Evolutionary conservation across 2,888 invertebrate species (phyloP).

Genomic region (Macrosoma leucophasiata): DNA sequence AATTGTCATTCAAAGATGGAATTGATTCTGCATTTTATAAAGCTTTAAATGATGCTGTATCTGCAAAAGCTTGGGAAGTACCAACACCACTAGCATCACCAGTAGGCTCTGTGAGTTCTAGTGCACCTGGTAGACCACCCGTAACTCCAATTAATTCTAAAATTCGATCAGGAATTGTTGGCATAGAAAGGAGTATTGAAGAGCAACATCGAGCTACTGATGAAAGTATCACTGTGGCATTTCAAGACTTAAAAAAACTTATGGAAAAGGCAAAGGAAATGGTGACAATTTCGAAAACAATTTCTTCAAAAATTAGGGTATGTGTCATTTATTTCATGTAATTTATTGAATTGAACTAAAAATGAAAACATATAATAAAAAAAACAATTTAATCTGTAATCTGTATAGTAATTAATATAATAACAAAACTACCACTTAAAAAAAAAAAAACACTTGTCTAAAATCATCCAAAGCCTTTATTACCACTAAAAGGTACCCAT

Average conservation of each 20-base stretch:
- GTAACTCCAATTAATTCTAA: slow-evolving; percentile 73
- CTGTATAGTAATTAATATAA: too few relatives aligned
- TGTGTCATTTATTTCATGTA: slow-evolving; percentile 27
- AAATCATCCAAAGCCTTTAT: too few relatives aligned
- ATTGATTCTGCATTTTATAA: slow-evolving; percentile 79
- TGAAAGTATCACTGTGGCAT: slow-evolving; percentile 93
- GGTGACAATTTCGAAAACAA: slow-evolving; percentile 93
- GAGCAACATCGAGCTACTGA: slow-evolving; percentile 94
- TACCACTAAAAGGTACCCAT: too few relatives aligned
- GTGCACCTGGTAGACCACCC: slow-evolving; percentile 36
- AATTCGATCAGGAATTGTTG: slow-evolving; percentile 92
- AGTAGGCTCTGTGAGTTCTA: slow-evolving; percentile 31
- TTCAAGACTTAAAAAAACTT: slow-evolving; percentile 94
- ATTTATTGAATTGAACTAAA: too few relatives aligned
- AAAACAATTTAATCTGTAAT: too few relatives aligned
- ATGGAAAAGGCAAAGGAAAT: slow-evolving; percentile 99
- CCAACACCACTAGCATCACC: slow-evolving; percentile 37
- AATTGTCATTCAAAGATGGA: slow-evolving; percentile 91
- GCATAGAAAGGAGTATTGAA: slow-evolving; percentile 94
- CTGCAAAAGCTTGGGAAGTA: slow-evolving; percentile 79
- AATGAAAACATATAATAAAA: too few relatives aligned
- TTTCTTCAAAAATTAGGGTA: slow-evolving; percentile 92
- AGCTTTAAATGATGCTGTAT: slow-evolving; percentile 78
- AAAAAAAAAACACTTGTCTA: too few relatives aligned
- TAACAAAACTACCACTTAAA: too few relatives aligned